Evolutionary conservation across 1,140 invertebrate genomes (phyloP).

Genomic region (Himalopsyche phryganea): DNA sequence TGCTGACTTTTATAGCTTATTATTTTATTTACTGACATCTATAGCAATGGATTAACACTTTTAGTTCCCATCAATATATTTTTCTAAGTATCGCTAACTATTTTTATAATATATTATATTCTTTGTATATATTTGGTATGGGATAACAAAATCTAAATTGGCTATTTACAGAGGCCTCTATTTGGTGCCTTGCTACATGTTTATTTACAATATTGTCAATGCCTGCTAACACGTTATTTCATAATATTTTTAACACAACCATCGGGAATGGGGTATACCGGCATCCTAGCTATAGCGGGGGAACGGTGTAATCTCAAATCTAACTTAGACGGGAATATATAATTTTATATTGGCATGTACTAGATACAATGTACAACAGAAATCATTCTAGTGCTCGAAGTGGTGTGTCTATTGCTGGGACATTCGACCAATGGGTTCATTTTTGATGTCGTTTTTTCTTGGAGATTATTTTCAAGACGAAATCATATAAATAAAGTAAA

Average conservation of each 20-base stretch:
- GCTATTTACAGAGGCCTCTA: slow-evolving; percentile 25
- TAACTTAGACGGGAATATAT: not conserved
- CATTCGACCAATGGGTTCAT: no score
- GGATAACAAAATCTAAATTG: slow-evolving; percentile 15
- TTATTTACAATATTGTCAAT: slow-evolving; percentile 35
- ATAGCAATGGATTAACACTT: no score
- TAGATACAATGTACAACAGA: no score
- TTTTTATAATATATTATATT: not conserved
- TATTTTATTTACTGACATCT: no score
- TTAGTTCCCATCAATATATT: not conserved
- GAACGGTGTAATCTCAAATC: not conserved
- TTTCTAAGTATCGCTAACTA: not conserved
- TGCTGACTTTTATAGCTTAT: no score
- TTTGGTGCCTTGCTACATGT: slow-evolving; percentile 27
- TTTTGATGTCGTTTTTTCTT: no score
- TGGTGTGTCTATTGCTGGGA: no score
- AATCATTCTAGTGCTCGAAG: no score
- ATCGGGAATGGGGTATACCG: slow-evolving; percentile 29
- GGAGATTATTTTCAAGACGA: no score
- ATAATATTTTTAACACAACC: slow-evolving; percentile 34
- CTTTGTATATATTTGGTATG: not conserved
- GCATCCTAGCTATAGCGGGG: not conserved
- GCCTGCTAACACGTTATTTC: slow-evolving; percentile 25
- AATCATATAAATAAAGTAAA: no score
- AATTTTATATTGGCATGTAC: no score